Evolutionary conservation across 1,140 invertebrate species (phyloP).

Genomic region (Drosophila ananassae): DNA sequence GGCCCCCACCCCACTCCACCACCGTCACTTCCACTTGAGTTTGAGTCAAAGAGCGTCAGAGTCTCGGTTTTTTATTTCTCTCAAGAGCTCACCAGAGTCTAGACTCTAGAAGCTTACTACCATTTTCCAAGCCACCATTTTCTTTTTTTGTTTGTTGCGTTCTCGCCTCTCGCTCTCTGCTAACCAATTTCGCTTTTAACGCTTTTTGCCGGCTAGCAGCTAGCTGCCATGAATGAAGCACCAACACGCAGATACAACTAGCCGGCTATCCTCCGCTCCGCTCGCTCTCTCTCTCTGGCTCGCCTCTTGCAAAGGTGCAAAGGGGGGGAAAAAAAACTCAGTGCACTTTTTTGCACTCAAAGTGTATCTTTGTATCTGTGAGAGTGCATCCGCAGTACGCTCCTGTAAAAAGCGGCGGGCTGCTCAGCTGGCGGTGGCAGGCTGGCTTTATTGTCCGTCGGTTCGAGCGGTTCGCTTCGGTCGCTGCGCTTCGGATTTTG

Average conservation of each 20-base stretch:
- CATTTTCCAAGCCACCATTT: conserved; percentile 69
- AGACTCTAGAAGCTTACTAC: conserved; percentile 22
- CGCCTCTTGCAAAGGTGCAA: conserved; percentile 9
- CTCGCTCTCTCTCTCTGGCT: conserved; percentile 22
- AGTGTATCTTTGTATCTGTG: conserved; percentile 14
- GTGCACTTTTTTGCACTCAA: conserved; percentile 47
- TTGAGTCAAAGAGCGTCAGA: conserved; percentile 21
- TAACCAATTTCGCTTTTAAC: conserved; percentile 81
- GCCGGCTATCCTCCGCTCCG: conserved; percentile 47
- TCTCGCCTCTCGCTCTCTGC: conserved; percentile 41
- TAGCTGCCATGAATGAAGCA: conserved; percentile 75
- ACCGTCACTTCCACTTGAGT: background rate
- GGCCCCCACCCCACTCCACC: conserved; percentile 29
- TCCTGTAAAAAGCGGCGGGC: conserved; percentile 36
- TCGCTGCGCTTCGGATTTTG: conserved; percentile 66
- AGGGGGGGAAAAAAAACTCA: conserved; percentile 18
- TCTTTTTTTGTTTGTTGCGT: conserved; percentile 53
- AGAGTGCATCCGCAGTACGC: conserved; percentile 28
- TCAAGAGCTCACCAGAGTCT: background rate
- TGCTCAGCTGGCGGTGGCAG: conserved; percentile 69
- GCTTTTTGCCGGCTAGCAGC: conserved; percentile 74
- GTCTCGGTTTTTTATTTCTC: conserved; percentile 9
- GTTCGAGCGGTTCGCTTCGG: conserved; percentile 80
- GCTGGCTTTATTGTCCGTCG: conserved; percentile 78
- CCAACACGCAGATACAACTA: conserved; percentile 41